A percentile compares a stretch with the other conserved stretches of the same genome.
Conservation (phyloP, 35 echinoderm and acorn worm genomes). For the Holothuria glaberrima region DNA sequence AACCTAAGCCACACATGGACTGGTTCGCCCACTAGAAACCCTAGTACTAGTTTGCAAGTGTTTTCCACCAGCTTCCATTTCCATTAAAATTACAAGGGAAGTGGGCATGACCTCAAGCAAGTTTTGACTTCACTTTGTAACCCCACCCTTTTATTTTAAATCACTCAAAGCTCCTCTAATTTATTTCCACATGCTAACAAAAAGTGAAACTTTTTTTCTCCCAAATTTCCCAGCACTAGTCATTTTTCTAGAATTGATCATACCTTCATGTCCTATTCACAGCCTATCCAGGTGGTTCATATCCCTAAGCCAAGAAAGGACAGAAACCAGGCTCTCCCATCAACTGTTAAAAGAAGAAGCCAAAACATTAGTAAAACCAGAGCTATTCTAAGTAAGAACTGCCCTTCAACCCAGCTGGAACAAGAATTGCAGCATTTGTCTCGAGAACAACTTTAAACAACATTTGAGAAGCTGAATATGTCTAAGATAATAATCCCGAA, state of each 20-base stretch:
- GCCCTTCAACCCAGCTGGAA: not conserved
- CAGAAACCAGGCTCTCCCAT: not conserved
- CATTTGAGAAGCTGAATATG: not conserved
- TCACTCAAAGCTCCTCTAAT: too few species aligned
- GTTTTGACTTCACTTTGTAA: too few species aligned
- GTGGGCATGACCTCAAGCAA: too few species aligned
- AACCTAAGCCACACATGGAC: too few species aligned
- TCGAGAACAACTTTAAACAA: not conserved
- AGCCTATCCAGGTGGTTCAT: slow-evolving; percentile 25
- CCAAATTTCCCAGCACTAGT: not conserved
- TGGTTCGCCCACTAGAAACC: too few species aligned
- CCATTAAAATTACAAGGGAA: too few species aligned
- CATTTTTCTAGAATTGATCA: not conserved
- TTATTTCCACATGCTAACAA: too few species aligned
- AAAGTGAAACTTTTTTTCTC: too few species aligned
- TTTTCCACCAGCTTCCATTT: too few species aligned
- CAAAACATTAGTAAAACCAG: not conserved
- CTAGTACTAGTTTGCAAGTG: too few species aligned
- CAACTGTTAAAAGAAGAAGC: not conserved
- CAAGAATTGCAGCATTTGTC: not conserved
- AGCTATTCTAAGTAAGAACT: not conserved
- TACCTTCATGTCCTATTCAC: not conserved
- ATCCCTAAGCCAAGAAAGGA: slow-evolving; percentile 9
- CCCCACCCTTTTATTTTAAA: too few species aligned
- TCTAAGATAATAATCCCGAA: not conserved